These are phyloP conservation scores for Ametastegia equiseti DNA, from an alignment of 2,888 invertebrate species.

Conservation along the genomic window DNA sequence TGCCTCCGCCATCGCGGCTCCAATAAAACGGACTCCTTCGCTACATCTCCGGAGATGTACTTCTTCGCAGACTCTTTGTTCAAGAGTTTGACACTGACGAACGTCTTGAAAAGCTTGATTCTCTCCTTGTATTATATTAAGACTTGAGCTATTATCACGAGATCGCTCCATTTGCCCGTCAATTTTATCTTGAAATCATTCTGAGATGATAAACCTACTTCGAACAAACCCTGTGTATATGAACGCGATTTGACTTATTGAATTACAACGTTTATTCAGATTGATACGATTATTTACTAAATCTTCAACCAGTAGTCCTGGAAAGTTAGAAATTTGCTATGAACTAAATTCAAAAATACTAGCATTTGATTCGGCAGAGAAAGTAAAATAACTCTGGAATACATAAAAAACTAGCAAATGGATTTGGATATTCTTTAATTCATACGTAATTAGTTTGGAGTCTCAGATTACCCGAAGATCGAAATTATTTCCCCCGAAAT, in stretches of 20 bases:
- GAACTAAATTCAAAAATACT: background rate
- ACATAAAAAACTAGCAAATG: too few species aligned
- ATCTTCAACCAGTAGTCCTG: background rate
- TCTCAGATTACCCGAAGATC: too few species aligned
- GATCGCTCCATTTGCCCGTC: background rate
- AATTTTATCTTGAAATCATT: background rate
- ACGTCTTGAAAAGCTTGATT: constrained; percentile 1
- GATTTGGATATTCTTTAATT: too few species aligned
- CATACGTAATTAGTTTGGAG: too few species aligned
- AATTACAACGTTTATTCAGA: background rate
- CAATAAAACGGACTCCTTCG: constrained; percentile 46
- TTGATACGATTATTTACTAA: background rate
- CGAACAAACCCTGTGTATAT: background rate
- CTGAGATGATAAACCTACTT: background rate
- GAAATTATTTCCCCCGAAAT: too few species aligned
- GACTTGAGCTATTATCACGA: background rate
- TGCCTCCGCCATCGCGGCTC: constrained; percentile 54
- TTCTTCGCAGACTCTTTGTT: constrained; percentile 31
- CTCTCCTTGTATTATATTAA: background rate
- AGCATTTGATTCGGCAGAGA: background rate
- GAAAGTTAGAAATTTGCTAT: background rate
- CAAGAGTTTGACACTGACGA: constrained; percentile 33
- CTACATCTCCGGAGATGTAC: constrained; percentile 38
- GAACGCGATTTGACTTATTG: background rate
- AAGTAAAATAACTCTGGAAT: too few species aligned